These are phyloP conservation scores for Leucophenga maculata DNA, from an alignment of 2,888 invertebrate species.

Conservation along the genomic window DNA sequence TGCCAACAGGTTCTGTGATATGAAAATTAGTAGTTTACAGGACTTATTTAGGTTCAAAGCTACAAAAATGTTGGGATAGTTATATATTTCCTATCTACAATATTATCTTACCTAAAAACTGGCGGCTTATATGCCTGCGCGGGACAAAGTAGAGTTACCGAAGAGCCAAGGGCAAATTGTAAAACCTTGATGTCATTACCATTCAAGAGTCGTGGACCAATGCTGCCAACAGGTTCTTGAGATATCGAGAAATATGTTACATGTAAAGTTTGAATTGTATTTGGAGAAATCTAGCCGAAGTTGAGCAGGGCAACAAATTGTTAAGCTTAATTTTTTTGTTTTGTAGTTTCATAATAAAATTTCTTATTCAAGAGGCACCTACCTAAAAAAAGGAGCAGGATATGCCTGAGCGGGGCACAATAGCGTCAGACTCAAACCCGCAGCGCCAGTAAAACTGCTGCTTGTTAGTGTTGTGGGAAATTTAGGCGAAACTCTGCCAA, in stretches of 20 bases:
- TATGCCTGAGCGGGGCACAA: conserved; percentile 80
- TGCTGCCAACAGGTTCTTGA: conserved; percentile 79
- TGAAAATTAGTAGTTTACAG: neutral
- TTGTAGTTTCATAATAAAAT: conserved; percentile 42
- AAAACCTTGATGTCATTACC: conserved; percentile 71
- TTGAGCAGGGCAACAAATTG: neutral
- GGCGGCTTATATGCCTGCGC: conserved; percentile 83
- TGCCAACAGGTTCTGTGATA: conserved; percentile 73
- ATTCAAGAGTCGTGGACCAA: conserved; percentile 76
- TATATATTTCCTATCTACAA: neutral
- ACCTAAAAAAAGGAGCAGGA: conserved; percentile 82
- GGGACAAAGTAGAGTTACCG: conserved; percentile 78
- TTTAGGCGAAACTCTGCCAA: conserved; percentile 83
- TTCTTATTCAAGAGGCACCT: conserved; percentile 58
- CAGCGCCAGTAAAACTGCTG: conserved; percentile 77
- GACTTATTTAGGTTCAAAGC: neutral
- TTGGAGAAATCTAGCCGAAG: neutral
- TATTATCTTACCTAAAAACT: conserved; percentile 78
- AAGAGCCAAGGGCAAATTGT: conserved; percentile 56
- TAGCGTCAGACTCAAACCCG: conserved; percentile 75
- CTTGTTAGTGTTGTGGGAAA: conserved; percentile 77
- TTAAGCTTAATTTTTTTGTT: too few relatives aligned
- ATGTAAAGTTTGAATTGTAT: neutral
- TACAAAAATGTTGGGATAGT: conserved; percentile 24
- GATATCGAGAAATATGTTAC: neutral